Percentiles rank a stretch among this genome's conserved stretches.
phyloP scores from a whole-genome alignment of 1,140 invertebrate species.

The Caenorhabditis brenneri region DNA sequence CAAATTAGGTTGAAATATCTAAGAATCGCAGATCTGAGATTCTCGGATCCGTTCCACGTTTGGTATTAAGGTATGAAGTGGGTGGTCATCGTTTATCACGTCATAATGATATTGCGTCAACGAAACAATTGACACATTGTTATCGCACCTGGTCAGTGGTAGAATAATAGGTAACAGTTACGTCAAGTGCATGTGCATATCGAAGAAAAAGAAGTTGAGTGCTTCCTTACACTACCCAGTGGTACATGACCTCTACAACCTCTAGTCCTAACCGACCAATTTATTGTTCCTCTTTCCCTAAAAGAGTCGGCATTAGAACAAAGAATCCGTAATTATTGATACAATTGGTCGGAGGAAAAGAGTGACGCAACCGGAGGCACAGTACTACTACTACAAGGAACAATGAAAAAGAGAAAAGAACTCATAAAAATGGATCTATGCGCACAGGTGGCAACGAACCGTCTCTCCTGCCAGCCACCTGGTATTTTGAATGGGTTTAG shows the following conservation, averaged over 20 bases:
- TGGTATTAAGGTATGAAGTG: too few relatives aligned
- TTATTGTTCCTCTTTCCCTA: neutral
- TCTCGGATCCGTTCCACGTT: too few relatives aligned
- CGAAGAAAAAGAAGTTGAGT: neutral
- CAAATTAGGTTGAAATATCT: too few relatives aligned
- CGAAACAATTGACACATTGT: slow-evolving; percentile 6
- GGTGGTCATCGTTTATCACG: neutral
- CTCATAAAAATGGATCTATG: slow-evolving; percentile 1
- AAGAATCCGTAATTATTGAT: slow-evolving; percentile 29
- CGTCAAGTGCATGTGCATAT: neutral
- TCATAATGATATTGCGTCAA: slow-evolving; percentile 15
- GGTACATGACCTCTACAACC: slow-evolving; percentile 27
- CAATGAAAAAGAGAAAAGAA: slow-evolving; percentile 29
- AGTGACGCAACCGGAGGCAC: neutral
- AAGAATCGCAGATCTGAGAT: too few relatives aligned
- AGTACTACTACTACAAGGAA: neutral
- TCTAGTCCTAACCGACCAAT: slow-evolving; percentile 20
- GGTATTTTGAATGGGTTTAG: neutral
- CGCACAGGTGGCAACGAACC: neutral
- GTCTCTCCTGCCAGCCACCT: slow-evolving; percentile 32
- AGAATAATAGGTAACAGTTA: neutral
- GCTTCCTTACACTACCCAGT: neutral
- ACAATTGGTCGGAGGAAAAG: neutral
- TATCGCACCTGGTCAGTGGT: slow-evolving; percentile 23
- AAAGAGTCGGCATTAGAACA: neutral